Evolutionary conservation across 2,797 vertebrate genomes (phyloP), one percentile per base, ranked within the genome.

Genomic region (Danio albolineatus): DNA sequence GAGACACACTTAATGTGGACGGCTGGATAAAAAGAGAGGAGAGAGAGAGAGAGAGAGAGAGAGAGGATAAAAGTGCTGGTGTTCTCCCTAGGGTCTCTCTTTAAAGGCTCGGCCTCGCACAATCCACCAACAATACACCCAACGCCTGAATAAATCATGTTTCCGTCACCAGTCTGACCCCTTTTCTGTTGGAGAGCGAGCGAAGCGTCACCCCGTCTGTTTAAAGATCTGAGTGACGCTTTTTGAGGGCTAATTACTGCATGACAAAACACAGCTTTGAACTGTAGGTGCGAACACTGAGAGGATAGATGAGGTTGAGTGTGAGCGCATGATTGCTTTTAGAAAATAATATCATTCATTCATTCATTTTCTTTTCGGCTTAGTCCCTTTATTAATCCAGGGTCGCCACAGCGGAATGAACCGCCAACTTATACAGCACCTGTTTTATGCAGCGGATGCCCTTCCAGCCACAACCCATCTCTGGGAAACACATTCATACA

Each of bases 81-180:
- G 67, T 54, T 80, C 21, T 74, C 72, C 57, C 72, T 7, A 19
- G 64, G 39, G 46, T 44, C 46, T 64, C 74, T 62, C 49, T 73
- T 56, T 73, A 61, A 53, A 70, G 57, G 59, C 28, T 59, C 9
- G n/a, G 8, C 70, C 53, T 48, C 51, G 2, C 59, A 57, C 38
- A 36, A 62, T 62, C 48, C 57, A 59, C 53, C 12, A 51, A 67
- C 64, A 77, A 77, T 67, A 19, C 64, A 77, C 75, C 67, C 10
- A 77, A 46, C 5, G 21, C 43, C 62, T 77, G 75, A 77, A 77
- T 77, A 77, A 77, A 77, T 77, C 43, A 77, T 77, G 73, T 36
- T 39, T 41, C 36, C 59, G 62, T 75, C 44, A 28, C 2, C 10
- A 10, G 44, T n/a, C 59, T 75, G 71, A 73, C 54, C 54, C 41